Conservation (phyloP, 1,140 invertebrate species). For the Halotydeus destructor region DNA sequence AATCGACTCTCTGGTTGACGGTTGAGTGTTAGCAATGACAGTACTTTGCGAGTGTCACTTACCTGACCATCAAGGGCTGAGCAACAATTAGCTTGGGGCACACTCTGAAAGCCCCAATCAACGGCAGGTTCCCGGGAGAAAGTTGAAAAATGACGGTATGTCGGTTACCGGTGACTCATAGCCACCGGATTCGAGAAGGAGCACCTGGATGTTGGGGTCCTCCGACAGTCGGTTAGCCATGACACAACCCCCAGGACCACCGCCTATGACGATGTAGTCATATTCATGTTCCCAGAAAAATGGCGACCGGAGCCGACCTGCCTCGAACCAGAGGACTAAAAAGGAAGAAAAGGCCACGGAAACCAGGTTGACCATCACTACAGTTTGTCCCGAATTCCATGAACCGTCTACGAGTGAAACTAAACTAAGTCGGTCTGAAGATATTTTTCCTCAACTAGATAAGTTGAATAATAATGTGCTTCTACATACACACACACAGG, state of each 20-base stretch:
- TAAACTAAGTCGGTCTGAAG: too few relatives aligned
- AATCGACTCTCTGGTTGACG: neutral
- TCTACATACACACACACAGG: too few relatives aligned
- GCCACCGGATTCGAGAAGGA: constrained; percentile 41
- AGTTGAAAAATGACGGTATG: too few relatives aligned
- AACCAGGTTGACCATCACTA: too few relatives aligned
- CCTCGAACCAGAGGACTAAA: too few relatives aligned
- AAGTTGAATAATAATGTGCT: too few relatives aligned
- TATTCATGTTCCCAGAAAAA: constrained; percentile 11
- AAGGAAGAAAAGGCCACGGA: too few relatives aligned
- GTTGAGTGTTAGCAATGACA: neutral
- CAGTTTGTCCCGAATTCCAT: too few relatives aligned
- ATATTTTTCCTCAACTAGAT: too few relatives aligned
- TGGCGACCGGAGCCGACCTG: too few relatives aligned
- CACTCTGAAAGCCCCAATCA: constrained; percentile 65
- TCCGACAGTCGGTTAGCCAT: constrained; percentile 14
- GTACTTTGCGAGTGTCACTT: neutral
- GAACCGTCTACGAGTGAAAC: too few relatives aligned
- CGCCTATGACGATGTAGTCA: constrained; percentile 17
- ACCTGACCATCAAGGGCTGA: neutral
- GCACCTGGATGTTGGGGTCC: constrained; percentile 24
- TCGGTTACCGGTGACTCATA: constrained; percentile 53
- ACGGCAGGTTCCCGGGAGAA: constrained; percentile 41
- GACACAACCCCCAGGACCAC: constrained; percentile 16
- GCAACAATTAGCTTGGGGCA: constrained; percentile 35